Conservation (phyloP, 2,113 vertebrate species). For the Hemibagrus wyckioides region DNA sequence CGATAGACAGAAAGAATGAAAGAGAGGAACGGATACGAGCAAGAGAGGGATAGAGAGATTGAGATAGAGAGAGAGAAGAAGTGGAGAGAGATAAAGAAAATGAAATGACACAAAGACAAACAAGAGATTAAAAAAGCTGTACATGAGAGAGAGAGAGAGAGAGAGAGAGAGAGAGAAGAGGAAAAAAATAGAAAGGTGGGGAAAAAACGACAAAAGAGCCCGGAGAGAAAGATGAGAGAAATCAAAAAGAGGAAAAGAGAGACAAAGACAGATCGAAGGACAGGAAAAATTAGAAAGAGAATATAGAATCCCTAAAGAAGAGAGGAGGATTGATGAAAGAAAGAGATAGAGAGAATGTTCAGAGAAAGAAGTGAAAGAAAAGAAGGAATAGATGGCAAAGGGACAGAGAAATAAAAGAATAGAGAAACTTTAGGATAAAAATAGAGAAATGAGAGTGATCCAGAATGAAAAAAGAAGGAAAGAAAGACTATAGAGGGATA, state of each 20-base stretch:
- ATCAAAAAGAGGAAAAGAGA: background rate
- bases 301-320: too few relatives aligned
- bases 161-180: slow-evolving; percentile 39
- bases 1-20: background rate
- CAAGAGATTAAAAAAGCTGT: slow-evolving; percentile 10
- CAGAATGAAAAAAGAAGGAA: too few relatives aligned
- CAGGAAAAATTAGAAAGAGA: background rate
- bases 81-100: background rate
- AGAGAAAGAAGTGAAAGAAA: too few relatives aligned
- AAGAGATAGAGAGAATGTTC: too few relatives aligned
- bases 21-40: background rate
- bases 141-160: slow-evolving; percentile 50
- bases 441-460: too few relatives aligned
- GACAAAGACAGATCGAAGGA: background rate
- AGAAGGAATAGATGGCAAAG: too few relatives aligned
- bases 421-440: too few relatives aligned
- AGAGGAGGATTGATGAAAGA: too few relatives aligned
- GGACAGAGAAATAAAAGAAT: too few relatives aligned
- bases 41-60: background rate
- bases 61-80: background rate
- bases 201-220: background rate
- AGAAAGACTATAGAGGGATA: too few relatives aligned
- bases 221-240: background rate
- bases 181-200: background rate
- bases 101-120: slow-evolving; percentile 12